Evolutionary conservation across 2,797 vertebrate species (phyloP).

Genomic region (Phalloptychus januarius): DNA sequence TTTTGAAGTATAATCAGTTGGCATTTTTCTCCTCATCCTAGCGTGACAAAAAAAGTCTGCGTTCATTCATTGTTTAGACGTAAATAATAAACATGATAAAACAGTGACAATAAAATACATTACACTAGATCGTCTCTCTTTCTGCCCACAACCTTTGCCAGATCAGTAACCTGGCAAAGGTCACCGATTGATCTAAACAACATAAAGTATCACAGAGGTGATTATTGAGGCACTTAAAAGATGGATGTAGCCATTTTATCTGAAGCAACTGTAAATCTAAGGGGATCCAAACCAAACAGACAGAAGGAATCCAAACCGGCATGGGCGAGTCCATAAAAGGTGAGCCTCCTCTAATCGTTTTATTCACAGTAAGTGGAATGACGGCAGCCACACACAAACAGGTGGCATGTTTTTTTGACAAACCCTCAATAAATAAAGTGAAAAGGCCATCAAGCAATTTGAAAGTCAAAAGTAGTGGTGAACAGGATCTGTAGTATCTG

Average conservation of each 20-base stretch:
- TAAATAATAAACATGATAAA: neutral
- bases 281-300: constrained; percentile 34
- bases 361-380: constrained; percentile 25
- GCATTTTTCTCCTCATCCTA: neutral
- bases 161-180: neutral
- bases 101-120: neutral
- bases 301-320: constrained; percentile 32
- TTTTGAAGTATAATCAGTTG: neutral
- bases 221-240: constrained; percentile 59
- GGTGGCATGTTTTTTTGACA: neutral
- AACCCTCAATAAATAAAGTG: neutral
- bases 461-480: neutral
- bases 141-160: neutral
- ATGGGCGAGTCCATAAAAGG: constrained; percentile 54
- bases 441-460: neutral
- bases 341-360: constrained; percentile 30
- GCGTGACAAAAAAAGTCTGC: no score
- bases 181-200: neutral
- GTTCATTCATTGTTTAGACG: neutral
- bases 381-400: constrained; percentile 27
- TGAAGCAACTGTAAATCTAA: constrained; percentile 38
- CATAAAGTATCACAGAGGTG: neutral
- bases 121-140: neutral
- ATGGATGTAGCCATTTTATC: constrained; percentile 47
- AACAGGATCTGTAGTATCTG: neutral